Conservation (phyloP, 2,888 invertebrate genomes). For the Diplolepis rosae region DNA sequence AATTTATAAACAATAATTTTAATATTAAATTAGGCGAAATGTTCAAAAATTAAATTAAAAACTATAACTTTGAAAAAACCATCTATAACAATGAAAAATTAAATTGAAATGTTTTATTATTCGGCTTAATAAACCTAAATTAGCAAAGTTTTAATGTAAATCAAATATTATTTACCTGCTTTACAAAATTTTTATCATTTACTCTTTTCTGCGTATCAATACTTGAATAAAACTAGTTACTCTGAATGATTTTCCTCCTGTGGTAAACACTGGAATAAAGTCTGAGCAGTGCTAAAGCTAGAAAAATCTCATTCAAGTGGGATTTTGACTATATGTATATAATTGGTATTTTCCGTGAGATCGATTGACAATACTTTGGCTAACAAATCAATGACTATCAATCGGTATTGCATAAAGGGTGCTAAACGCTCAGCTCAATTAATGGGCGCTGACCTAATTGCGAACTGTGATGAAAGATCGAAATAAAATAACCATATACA, state of each 20-base stretch:
- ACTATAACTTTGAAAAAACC: no score
- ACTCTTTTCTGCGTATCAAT: no score
- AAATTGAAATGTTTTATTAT: no score
- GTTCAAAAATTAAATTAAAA: no score
- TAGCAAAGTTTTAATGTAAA: no score
- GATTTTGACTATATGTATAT: slow-evolving; percentile 13
- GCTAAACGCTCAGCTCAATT: slow-evolving; percentile 45
- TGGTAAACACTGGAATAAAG: slow-evolving; percentile 6
- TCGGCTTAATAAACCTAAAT: no score
- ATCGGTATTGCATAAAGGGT: slow-evolving; percentile 53
- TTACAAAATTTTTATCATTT: no score
- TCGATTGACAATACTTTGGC: slow-evolving; percentile 18
- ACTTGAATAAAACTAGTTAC: no score
- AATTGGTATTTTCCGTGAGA: slow-evolving; percentile 7
- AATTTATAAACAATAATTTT: no score
- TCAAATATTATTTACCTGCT: no score
- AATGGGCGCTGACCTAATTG: slow-evolving; percentile 45
- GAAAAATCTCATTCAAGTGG: background rate
- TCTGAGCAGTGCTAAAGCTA: background rate
- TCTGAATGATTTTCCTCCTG: background rate
- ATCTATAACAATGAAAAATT: no score
- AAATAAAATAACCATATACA: background rate
- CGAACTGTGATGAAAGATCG: slow-evolving; percentile 24
- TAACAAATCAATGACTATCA: slow-evolving; percentile 39
- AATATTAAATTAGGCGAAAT: no score